A percentile compares a stretch with the other conserved stretches of the same genome.
phyloP scores from a whole-genome alignment of 1,140 invertebrate genomes.

The Battus philenor region DNA sequence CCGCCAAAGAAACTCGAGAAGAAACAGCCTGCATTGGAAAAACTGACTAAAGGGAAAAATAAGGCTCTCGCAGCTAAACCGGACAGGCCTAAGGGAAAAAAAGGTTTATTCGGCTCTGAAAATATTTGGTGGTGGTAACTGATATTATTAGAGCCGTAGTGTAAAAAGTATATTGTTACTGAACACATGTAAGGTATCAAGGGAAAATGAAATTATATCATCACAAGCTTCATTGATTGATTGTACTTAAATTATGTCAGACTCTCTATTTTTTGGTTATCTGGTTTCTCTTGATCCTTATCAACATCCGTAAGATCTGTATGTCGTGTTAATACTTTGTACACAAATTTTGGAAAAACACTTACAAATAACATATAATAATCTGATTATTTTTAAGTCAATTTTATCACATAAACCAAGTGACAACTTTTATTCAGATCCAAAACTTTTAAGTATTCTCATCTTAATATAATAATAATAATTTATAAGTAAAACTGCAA shows the following conservation, averaged over 20 bases:
- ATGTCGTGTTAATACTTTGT: conserved; percentile 56
- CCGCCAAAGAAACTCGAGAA: conserved; percentile 64
- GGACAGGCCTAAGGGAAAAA: conserved; percentile 81
- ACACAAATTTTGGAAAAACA: conserved; percentile 47
- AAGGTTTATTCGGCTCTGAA: conserved; percentile 88
- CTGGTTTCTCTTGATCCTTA: conserved; percentile 69
- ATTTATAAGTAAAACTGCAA: conserved; percentile 2
- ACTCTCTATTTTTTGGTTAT: conserved; percentile 42
- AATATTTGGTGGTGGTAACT: conserved; percentile 82
- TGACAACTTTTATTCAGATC: conserved; percentile 4
- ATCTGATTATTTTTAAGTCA: no score
- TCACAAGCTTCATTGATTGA: conserved; percentile 25
- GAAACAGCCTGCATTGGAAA: conserved; percentile 52
- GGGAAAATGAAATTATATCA: conserved; percentile 59
- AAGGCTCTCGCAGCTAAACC: conserved; percentile 71
- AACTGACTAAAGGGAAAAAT: conserved; percentile 60
- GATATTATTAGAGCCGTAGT: conserved; percentile 51
- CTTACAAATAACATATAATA: no score
- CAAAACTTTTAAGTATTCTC: neutral
- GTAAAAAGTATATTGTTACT: conserved; percentile 44
- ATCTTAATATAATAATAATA: no score
- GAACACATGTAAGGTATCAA: conserved; percentile 55
- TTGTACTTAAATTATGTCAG: conserved; percentile 46
- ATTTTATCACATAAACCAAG: no score
- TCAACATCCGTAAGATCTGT: conserved; percentile 60